Evolutionary conservation across 2,888 invertebrate genomes (phyloP).

Genomic region (Phortica okadai): DNA sequence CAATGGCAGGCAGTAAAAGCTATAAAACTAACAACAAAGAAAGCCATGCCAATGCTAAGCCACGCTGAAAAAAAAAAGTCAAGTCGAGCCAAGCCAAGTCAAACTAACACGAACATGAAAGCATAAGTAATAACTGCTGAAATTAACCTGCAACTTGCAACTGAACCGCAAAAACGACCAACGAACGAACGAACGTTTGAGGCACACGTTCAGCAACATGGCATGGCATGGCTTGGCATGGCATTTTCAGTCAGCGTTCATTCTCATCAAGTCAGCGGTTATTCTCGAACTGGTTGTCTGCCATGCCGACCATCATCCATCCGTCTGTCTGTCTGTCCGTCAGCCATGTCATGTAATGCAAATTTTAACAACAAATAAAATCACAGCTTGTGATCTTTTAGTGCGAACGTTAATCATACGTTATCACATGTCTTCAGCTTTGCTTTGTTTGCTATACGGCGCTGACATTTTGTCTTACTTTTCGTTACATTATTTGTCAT

Average conservation of each 20-base stretch:
- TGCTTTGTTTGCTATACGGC: neutral
- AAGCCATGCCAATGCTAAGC: slow-evolving; percentile 8
- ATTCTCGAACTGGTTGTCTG: slow-evolving; percentile 36
- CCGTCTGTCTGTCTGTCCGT: no score
- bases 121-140: slow-evolving; percentile 28
- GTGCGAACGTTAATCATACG: slow-evolving; percentile 66
- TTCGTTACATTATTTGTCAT: slow-evolving; percentile 29
- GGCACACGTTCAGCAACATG: slow-evolving; percentile 5
- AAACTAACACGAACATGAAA: slow-evolving; percentile 7
- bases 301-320: slow-evolving; percentile 49
- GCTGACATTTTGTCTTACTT: neutral
- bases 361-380: slow-evolving; percentile 65
- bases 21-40: slow-evolving; percentile 7
- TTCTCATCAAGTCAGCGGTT: neutral
- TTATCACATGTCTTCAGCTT: slow-evolving; percentile 35
- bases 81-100: neutral
- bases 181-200: neutral
- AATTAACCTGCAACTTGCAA: slow-evolving; percentile 32
- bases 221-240: neutral
- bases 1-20: neutral
- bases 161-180: neutral
- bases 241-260: neutral
- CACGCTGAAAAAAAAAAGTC: neutral
- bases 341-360: slow-evolving; percentile 55
- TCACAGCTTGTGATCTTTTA: slow-evolving; percentile 38